These are phyloP conservation scores for Nemotelus nigrinus DNA, from an alignment of 2,888 invertebrate genomes.

Conservation along the genomic window DNA sequence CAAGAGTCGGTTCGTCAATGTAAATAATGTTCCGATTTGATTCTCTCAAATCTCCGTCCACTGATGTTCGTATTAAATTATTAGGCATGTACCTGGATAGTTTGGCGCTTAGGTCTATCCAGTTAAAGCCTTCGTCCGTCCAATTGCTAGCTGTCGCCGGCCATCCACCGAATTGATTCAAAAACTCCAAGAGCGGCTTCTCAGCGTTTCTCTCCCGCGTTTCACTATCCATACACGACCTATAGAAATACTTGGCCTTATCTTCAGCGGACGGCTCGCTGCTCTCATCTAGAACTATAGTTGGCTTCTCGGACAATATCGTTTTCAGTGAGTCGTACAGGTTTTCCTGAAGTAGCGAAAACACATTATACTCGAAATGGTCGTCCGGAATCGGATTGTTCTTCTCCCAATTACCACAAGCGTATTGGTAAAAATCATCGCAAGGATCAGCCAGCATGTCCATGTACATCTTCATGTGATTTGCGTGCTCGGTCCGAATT, in stretches of 20 bases:
- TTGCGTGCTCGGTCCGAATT: slow-evolving; percentile 13
- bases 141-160: slow-evolving; percentile 75
- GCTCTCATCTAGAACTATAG: background rate
- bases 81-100: slow-evolving; percentile 80
- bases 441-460: slow-evolving; percentile 31
- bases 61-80: slow-evolving; percentile 80
- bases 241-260: slow-evolving; percentile 82
- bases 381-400: slow-evolving; percentile 32
- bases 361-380: slow-evolving; percentile 36
- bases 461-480: slow-evolving; percentile 25
- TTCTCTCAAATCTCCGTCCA: slow-evolving; percentile 88
- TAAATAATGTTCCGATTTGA: slow-evolving; percentile 85
- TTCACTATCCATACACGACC: slow-evolving; percentile 83
- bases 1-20: slow-evolving; percentile 67
- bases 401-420: slow-evolving; percentile 41
- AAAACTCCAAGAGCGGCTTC: slow-evolving; percentile 72
- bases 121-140: slow-evolving; percentile 71
- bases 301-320: slow-evolving; percentile 23
- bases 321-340: slow-evolving; percentile 7
- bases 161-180: slow-evolving; percentile 83
- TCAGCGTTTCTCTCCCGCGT: slow-evolving; percentile 74
- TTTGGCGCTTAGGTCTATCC: slow-evolving; percentile 74
- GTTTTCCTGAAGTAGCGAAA: slow-evolving; percentile 32
- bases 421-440: slow-evolving; percentile 40
- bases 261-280: slow-evolving; percentile 66